Conservation (phyloP, 2,113 vertebrate species). For the Syngnathus floridae region DNA sequence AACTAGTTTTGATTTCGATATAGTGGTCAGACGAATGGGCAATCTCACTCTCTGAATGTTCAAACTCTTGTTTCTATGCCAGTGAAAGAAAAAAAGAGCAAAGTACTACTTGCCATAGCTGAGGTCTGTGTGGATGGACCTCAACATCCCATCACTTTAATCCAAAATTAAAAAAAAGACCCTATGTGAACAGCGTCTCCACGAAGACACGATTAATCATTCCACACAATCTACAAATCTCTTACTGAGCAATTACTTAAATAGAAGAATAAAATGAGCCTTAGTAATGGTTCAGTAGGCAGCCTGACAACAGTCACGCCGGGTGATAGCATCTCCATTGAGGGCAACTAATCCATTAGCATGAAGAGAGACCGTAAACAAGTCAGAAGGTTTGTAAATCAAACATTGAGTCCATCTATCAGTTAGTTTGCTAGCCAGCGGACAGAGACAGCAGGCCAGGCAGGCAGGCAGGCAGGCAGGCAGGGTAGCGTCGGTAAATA, state of each 20-base stretch:
- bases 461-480: constrained; percentile 50
- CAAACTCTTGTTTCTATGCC: too few species aligned
- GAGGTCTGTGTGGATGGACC: not conserved
- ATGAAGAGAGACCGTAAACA: constrained; percentile 16
- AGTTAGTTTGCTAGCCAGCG: constrained; percentile 23
- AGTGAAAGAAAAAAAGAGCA: too few species aligned
- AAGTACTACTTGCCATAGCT: not conserved
- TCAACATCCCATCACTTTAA: not conserved
- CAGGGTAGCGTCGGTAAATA: constrained; percentile 62
- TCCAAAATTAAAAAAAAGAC: not conserved
- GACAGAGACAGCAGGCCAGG: constrained; percentile 47
- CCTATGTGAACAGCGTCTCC: not conserved
- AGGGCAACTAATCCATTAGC: constrained; percentile 14
- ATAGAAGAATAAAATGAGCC: not conserved
- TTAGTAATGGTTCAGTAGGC: not conserved
- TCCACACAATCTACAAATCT: not conserved
- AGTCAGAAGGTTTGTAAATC: constrained; percentile 34
- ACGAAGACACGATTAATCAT: not conserved
- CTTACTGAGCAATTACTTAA: not conserved
- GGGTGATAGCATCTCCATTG: not conserved
- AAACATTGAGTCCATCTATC: constrained; percentile 41
- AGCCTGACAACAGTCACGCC: not conserved
- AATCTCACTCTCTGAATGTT: too few species aligned
- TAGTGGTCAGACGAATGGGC: too few species aligned
- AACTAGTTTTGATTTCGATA: too few species aligned